Evolutionary conservation across 1,140 invertebrate species (phyloP), one percentile per base, ranked within the genome.

Genomic region (Stegodyphus mimosarum): DNA sequence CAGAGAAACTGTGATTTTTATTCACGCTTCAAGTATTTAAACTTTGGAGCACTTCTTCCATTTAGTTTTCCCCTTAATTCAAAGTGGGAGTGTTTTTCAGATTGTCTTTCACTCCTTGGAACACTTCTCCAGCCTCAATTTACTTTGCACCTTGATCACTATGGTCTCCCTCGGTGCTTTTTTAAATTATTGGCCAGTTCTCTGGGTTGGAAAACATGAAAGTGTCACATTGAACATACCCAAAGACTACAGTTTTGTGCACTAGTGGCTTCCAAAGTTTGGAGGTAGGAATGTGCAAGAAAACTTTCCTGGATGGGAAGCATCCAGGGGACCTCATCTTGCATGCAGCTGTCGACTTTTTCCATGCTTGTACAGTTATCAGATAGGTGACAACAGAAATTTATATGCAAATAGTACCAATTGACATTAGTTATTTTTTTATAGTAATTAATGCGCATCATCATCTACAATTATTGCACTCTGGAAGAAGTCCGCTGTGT

Each of bases 381-480:
- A 75, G 55, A 75, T 66, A 75, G 64, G 52, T 33, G 72, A 50
- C 71, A 67, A 72, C 17, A 60, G 50, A 83, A 55, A 55, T 75
- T 67, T 83, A 74, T 83, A 75, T 52, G 18, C 49, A 18, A 51
- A 83, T 50, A 75, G 81, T 75, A 83, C 64, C 72, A 75, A 83
- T 83, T 83, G 81, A 75, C 72, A 83, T 83, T 83, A 73, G 63
- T 74, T 83, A 83, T 83, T 83, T 83, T 71, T 83, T 83, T 83
- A 83, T 83, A 83, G 63, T 69, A 60, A 83, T 60, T 83, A 33
- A n/a, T 63, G 51, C 64, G 63, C 71, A 69, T 53, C 48, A 6
- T 55, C 72, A 52, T 70, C 60, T 49, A 15, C 15, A 83, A 49
- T 55, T 69, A 7, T 53, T 15, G 49, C n/a, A 55, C 49, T 52